Conservation (phyloP, 2,888 invertebrate genomes). For the Melinopterus prodromus region DNA sequence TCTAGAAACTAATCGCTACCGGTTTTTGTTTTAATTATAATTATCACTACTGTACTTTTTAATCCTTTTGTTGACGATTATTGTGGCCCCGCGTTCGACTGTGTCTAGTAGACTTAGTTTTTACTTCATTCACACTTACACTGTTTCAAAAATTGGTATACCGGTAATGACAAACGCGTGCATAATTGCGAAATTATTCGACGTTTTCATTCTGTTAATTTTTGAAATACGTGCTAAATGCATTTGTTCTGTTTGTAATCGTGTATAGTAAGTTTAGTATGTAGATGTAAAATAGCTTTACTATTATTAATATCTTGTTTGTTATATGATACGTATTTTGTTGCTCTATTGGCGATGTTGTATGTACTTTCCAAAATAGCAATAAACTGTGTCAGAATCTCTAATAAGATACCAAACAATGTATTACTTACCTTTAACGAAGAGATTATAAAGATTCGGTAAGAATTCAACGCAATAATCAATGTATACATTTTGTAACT, state of each 20-base stretch:
- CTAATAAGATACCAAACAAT: background rate
- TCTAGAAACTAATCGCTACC: conserved; percentile 17
- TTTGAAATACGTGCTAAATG: conserved; percentile 17
- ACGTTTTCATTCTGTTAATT: conserved; percentile 8
- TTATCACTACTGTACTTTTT: background rate
- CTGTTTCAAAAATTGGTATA: conserved; percentile 12
- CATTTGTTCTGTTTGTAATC: conserved; percentile 21
- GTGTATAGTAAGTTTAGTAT: conserved; percentile 16
- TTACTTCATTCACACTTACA: conserved; percentile 21
- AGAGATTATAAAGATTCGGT: background rate
- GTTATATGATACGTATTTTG: conserved; percentile 13
- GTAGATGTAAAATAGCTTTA: conserved; percentile 18
- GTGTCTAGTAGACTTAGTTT: conserved; percentile 7
- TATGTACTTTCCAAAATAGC: conserved; percentile 16
- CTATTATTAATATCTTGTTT: conserved; percentile 11
- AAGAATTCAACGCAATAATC: background rate
- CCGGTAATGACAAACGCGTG: background rate
- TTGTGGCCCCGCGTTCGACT: background rate
- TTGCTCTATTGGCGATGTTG: conserved; percentile 14
- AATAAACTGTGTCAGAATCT: conserved; percentile 14
- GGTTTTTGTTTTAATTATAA: conserved; percentile 9
- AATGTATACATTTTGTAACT: background rate
- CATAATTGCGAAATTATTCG: conserved; percentile 14
- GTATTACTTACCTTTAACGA: background rate
- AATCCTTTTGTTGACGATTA: conserved; percentile 29